phyloP scores from a whole-genome alignment of 2,797 vertebrate species.

The Hoplostethus atlanticus region DNA sequence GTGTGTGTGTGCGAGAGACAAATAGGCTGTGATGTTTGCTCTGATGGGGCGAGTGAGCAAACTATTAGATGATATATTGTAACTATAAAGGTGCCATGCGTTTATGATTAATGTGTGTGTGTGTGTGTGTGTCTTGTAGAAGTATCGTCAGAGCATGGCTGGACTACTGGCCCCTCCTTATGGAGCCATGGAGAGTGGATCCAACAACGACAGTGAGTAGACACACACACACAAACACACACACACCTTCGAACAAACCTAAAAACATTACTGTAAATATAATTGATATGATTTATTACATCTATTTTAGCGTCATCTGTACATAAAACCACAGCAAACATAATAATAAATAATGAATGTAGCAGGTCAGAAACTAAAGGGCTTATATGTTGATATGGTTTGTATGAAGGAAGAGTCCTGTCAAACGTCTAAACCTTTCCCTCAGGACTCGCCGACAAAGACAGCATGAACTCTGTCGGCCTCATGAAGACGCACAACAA shows the following conservation, averaged over 20 bases:
- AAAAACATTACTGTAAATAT: not conserved
- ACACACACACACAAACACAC: constrained; percentile 5
- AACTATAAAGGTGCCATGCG: not conserved
- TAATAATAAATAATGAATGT: not conserved
- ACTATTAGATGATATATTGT: constrained; percentile 8
- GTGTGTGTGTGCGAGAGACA: not conserved
- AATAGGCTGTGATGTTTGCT: constrained; percentile 6
- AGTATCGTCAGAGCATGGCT: constrained; percentile 96
- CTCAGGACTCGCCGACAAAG: constrained; percentile 95
- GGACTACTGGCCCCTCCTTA: constrained; percentile 96
- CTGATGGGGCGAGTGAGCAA: constrained; percentile 1
- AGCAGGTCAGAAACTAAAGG: not conserved
- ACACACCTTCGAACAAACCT: not conserved
- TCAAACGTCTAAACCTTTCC: constrained; percentile 27
- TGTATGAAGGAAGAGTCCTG: not conserved
- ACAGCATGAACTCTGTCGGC: constrained; percentile 89
- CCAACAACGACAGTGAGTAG: constrained; percentile 95
- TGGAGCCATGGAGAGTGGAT: constrained; percentile 96
- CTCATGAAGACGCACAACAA: constrained; percentile 89
- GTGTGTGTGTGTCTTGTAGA: constrained; percentile 77
- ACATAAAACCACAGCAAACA: not conserved
- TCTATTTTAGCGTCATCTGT: not conserved
- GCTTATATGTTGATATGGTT: not conserved
- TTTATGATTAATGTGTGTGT: constrained; percentile 10
- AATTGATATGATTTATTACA: not conserved